phyloP scores from a whole-genome alignment of 2,113 vertebrate genomes.

The Daboia siamensis region DNA sequence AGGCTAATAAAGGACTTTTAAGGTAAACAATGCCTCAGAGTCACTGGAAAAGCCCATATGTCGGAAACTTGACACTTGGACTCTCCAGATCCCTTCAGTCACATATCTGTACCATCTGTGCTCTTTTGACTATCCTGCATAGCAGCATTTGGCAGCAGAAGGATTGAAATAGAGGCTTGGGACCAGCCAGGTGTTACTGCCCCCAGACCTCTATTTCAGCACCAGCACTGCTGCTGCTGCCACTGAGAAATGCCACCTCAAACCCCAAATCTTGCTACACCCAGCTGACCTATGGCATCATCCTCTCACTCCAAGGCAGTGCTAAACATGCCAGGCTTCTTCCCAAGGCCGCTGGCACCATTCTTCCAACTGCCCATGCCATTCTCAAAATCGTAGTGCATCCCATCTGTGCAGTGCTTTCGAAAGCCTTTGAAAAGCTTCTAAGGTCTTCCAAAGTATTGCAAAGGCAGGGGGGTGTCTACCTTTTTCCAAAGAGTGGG shows the following conservation, averaged over 20 bases:
- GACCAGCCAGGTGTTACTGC: not conserved
- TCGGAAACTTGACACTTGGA: not conserved
- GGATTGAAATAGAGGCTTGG: not conserved
- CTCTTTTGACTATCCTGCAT: not conserved
- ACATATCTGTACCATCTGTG: not conserved
- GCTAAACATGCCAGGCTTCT: not conserved
- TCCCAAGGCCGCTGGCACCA: not conserved
- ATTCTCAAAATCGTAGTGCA: not conserved
- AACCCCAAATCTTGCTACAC: not conserved
- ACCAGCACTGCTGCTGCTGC: not conserved
- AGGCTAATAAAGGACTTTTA: too few relatives aligned
- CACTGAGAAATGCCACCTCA: not conserved
- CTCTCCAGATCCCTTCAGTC: not conserved
- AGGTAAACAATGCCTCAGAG: too few relatives aligned
- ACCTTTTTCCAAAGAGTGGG: not conserved
- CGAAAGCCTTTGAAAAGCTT: not conserved
- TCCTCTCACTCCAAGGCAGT: not conserved
- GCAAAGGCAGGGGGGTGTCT: not conserved
- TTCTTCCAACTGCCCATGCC: not conserved
- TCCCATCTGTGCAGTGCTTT: not conserved
- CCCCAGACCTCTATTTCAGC: not conserved
- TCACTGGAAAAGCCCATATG: too few relatives aligned
- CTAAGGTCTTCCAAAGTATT: not conserved
- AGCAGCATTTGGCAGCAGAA: not conserved
- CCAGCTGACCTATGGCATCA: not conserved